A percentile compares a stretch with the other conserved stretches of the same genome.
These are phyloP conservation scores for Ataeniobius toweri DNA, from an alignment of 2,797 vertebrate genomes.

Conservation along the genomic window DNA sequence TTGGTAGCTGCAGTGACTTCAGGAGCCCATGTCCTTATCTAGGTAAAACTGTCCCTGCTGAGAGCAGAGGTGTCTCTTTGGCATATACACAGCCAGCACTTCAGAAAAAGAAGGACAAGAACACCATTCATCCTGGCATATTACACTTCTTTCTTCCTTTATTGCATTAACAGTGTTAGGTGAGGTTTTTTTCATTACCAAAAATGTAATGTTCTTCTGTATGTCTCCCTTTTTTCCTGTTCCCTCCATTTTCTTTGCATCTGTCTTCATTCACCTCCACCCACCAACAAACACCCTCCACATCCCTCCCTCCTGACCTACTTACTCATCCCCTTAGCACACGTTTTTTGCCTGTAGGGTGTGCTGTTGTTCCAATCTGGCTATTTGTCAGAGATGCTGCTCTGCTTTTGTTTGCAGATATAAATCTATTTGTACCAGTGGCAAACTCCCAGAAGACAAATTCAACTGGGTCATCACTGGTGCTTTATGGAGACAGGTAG, in stretches of 20 bases:
- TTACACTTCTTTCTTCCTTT: conserved; percentile 9
- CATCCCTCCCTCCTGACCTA: conserved; percentile 63
- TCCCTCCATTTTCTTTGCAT: conserved; percentile 12
- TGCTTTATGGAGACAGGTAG: conserved; percentile 9
- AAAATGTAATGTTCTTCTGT: neutral
- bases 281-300: conserved; percentile 11
- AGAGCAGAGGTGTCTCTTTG: neutral
- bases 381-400: conserved; percentile 10
- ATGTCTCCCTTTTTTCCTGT: neutral
- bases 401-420: conserved; percentile 25
- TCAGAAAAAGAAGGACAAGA: conserved; percentile 16
- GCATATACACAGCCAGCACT: conserved; percentile 26
- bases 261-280: conserved; percentile 17
- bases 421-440: conserved; percentile 6
- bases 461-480: conserved; percentile 50
- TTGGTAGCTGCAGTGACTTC: conserved; percentile 7
- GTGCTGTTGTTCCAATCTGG: conserved; percentile 61
- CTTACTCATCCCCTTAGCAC: conserved; percentile 49
- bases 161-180: conserved; percentile 14
- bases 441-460: conserved; percentile 17
- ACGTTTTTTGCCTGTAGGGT: conserved; percentile 62
- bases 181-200: conserved; percentile 16
- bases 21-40: conserved; percentile 7
- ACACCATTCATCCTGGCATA: conserved; percentile 22
- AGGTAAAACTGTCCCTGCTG: conserved; percentile 19